Conservation (phyloP, 2,113 vertebrate species). For the Heloderma charlesbogerti region DNA sequence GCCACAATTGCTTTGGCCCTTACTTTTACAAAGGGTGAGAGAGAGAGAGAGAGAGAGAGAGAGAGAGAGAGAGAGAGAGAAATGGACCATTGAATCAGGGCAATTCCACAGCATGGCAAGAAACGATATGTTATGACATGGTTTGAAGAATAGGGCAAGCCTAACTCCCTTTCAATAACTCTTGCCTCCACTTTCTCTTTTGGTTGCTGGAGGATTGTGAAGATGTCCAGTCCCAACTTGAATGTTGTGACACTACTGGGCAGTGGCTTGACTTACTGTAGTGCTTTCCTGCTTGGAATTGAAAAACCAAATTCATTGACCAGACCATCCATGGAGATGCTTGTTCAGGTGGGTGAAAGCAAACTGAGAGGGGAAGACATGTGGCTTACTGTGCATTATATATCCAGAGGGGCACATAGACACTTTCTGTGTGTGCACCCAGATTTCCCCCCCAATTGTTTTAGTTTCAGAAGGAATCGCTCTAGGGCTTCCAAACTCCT, state of each 20-base stretch:
- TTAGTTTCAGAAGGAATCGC: not conserved
- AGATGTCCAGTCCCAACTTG: constrained; percentile 99
- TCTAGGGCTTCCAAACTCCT: not conserved
- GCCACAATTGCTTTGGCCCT: not conserved
- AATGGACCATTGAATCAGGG: not conserved
- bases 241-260: constrained; percentile 92
- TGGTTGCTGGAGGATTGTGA: constrained; percentile 89
- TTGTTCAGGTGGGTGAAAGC: constrained; percentile 82
- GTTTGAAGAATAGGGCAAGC: not conserved
- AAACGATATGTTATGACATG: not conserved
- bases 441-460: not conserved
- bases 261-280: constrained; percentile 90
- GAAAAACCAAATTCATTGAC: constrained; percentile 74
- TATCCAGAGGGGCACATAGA: not conserved
- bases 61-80: too few species aligned
- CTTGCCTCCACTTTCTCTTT: constrained; percentile 33
- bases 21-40: not conserved
- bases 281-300: constrained; percentile 90
- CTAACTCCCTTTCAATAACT: constrained; percentile 33
- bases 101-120: not conserved
- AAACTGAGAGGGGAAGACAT: not conserved
- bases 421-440: not conserved
- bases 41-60: accelerated
- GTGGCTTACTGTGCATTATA: not conserved
- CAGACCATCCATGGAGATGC: constrained; percentile 72